A percentile compares a stretch with the other conserved stretches of the same genome.
Conservation (phyloP, 1,140 invertebrate species). For the Drosophila simulans region DNA sequence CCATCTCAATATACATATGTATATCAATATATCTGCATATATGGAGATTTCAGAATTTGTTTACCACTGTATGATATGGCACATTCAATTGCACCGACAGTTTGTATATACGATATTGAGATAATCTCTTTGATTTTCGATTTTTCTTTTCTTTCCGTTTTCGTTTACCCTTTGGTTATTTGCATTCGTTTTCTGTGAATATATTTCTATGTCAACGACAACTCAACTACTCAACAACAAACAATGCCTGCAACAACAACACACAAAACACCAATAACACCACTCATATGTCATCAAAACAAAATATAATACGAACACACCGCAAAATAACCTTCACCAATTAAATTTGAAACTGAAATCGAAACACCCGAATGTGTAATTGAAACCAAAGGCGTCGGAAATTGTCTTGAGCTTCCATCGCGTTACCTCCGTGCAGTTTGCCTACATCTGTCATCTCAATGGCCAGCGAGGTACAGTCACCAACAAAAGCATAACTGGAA, state of each 20-base stretch:
- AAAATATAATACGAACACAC: constrained; percentile 7
- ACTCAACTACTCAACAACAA: constrained; percentile 44
- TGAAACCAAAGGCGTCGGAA: constrained; percentile 80
- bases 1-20: constrained; percentile 9
- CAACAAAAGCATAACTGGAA: constrained; percentile 1
- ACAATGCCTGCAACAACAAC: constrained; percentile 49
- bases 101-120: constrained; percentile 42
- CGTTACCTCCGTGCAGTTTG: constrained; percentile 85
- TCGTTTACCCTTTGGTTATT: constrained; percentile 49
- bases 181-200: constrained; percentile 72
- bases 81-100: constrained; percentile 32
- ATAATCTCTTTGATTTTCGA: constrained; percentile 61
- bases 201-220: constrained; percentile 72
- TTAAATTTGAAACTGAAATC: constrained; percentile 15
- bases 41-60: constrained; percentile 14
- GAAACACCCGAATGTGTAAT: constrained; percentile 27
- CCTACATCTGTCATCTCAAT: constrained; percentile 75
- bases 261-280: constrained; percentile 35
- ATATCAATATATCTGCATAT: constrained; percentile 9
- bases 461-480: constrained; percentile 24
- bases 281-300: constrained; percentile 32
- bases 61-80: constrained; percentile 31
- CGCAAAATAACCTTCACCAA: constrained; percentile 8
- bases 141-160: constrained; percentile 60
- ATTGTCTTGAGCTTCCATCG: constrained; percentile 85